Evolutionary conservation across 2,888 invertebrate genomes (phyloP).

Genomic region (Cosmopolites sordidus): DNA sequence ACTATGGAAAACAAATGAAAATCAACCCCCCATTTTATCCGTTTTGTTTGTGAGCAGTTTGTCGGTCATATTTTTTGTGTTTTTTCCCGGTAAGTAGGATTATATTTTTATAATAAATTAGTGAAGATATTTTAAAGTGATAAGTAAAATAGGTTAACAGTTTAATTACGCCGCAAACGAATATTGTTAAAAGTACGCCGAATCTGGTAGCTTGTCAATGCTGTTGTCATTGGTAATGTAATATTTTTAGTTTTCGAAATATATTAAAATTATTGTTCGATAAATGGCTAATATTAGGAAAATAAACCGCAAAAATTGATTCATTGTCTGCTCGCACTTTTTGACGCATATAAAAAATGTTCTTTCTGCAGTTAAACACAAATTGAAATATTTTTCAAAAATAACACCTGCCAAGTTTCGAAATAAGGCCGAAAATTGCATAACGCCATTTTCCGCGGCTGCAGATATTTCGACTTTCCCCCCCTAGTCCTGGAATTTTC

Average conservation of each 20-base stretch:
- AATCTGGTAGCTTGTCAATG: conserved; percentile 3
- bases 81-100: conserved; percentile 21
- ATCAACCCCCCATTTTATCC: conserved; percentile 15
- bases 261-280: too few species aligned
- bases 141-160: background rate
- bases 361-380: background rate
- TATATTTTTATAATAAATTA: too few species aligned
- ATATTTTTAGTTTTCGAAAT: conserved; percentile 4
- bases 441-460: conserved; percentile 18
- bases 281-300: too few species aligned
- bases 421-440: conserved; percentile 18
- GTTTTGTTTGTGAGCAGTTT: conserved; percentile 17
- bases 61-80: conserved; percentile 14
- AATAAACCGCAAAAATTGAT: too few species aligned
- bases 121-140: too few species aligned
- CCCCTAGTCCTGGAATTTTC: conserved; percentile 8
- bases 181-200: conserved; percentile 4
- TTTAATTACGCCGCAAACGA: conserved; percentile 5
- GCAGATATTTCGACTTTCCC: conserved; percentile 20
- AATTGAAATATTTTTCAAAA: conserved; percentile 5
- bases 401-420: conserved; percentile 3
- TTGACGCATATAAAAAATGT: background rate
- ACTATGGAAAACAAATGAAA: conserved; percentile 12
- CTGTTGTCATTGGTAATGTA: conserved; percentile 8
- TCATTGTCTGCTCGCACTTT: too few species aligned